phyloP scores from a whole-genome alignment of 2,113 vertebrate species.

The Rana temporaria region DNA sequence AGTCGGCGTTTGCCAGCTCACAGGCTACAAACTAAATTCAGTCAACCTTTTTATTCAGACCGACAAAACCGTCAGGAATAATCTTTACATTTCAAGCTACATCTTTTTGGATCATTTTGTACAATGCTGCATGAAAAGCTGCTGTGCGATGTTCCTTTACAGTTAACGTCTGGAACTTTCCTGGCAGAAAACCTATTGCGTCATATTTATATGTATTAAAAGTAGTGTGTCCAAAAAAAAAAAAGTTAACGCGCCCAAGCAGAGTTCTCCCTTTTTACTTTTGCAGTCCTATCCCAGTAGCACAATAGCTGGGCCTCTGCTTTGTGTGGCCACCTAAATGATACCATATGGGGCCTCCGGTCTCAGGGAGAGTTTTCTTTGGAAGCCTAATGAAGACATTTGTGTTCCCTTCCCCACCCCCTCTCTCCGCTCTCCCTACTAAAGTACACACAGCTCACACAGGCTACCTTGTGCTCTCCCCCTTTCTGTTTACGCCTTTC shows the following conservation, averaged over 20 bases:
- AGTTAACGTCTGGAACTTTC: no score
- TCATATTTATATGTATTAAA: no score
- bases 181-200: no score
- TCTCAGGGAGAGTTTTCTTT: conserved; percentile 53
- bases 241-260: background rate
- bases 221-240: no score
- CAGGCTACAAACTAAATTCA: no score
- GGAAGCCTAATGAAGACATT: conserved; percentile 54
- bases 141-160: no score
- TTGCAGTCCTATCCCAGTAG: conserved; percentile 9
- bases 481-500: conserved; percentile 51
- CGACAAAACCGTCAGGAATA: no score
- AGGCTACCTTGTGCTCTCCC: conserved; percentile 48
- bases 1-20: no score
- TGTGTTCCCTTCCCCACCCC: conserved; percentile 52
- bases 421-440: conserved; percentile 30
- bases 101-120: no score
- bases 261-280: conserved; percentile 16
- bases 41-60: no score
- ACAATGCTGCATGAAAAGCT: no score
- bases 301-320: conserved; percentile 51
- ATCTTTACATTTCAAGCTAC: no score
- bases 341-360: conserved; percentile 54
- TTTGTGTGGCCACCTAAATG: conserved; percentile 57
- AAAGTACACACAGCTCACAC: conserved; percentile 54